Percentiles rank a stretch among this genome's conserved stretches.
These are phyloP conservation scores for Suillia variegata DNA, from an alignment of 2,888 invertebrate species.

Conservation along the genomic window DNA sequence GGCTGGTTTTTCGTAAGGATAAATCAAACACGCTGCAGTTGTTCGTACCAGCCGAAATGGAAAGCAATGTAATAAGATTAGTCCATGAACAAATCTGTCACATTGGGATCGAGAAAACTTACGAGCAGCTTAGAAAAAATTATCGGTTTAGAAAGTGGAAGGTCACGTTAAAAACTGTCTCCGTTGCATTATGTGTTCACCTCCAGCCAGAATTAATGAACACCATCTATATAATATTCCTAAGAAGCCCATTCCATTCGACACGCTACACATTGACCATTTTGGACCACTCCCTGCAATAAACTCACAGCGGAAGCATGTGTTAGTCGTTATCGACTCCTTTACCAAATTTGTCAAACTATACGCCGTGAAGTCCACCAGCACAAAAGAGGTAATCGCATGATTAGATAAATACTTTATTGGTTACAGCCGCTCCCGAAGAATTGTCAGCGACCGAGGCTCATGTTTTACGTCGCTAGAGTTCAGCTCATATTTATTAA, in stretches of 20 bases:
- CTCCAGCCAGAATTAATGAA: constrained; percentile 24
- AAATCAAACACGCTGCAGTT: constrained; percentile 21
- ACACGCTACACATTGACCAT: constrained; percentile 18
- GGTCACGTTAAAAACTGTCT: constrained; percentile 24
- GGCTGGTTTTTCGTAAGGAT: constrained; percentile 25
- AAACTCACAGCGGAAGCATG: constrained; percentile 6
- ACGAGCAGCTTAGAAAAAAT: constrained; percentile 32
- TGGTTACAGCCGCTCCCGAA: constrained; percentile 19
- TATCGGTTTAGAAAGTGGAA: constrained; percentile 46
- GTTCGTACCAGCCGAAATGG: constrained; percentile 34
- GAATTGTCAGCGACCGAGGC: constrained; percentile 9
- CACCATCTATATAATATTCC: constrained; percentile 22
- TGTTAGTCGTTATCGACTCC: constrained; percentile 7
- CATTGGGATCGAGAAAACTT: constrained; percentile 42
- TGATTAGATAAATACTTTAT: constrained; percentile 14
- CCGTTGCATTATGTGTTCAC: constrained; percentile 20
- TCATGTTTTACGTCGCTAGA: constrained; percentile 23
- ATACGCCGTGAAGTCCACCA: constrained; percentile 20
- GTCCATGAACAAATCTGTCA: constrained; percentile 44
- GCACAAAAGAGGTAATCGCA: constrained; percentile 13
- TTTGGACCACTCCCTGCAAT: constrained; percentile 13
- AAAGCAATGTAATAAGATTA: constrained; percentile 33
- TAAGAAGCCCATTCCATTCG: constrained; percentile 15
- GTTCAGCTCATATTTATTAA: constrained; percentile 14
- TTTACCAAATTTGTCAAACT: constrained; percentile 17